Conservation (phyloP, 2,888 invertebrate species). For the Laothoe populi region DNA sequence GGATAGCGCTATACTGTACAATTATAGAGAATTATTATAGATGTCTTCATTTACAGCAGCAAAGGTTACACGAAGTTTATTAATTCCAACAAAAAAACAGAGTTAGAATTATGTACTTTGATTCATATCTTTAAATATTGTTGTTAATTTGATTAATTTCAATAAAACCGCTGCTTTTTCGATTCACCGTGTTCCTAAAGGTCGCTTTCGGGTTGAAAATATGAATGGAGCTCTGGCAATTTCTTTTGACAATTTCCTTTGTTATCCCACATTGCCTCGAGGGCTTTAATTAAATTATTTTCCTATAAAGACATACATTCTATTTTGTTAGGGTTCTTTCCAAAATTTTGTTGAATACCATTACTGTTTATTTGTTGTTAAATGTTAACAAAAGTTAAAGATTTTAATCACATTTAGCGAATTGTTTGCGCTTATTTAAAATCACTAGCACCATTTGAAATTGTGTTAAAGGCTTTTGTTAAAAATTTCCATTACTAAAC, state of each 20-base stretch:
- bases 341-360: not conserved
- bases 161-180: not conserved
- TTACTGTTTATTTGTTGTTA: no score
- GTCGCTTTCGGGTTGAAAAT: not conserved
- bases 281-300: constrained; percentile 7
- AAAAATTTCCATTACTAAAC: not conserved
- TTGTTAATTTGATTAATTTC: not conserved
- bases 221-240: constrained; percentile 1
- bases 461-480: not conserved
- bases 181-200: not conserved
- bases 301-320: not conserved
- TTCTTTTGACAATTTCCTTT: not conserved
- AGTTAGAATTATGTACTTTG: no score
- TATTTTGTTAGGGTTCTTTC: not conserved
- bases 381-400: no score
- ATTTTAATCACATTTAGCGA: no score
- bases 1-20: not conserved
- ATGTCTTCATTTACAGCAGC: no score
- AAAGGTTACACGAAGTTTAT: no score
- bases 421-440: no score
- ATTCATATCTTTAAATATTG: not conserved
- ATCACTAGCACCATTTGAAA: not conserved
- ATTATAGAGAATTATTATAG: no score
- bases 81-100: no score
- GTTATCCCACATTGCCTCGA: not conserved